phyloP scores from a whole-genome alignment of 2,113 vertebrate genomes.

The Melanerpes formicivorus region DNA sequence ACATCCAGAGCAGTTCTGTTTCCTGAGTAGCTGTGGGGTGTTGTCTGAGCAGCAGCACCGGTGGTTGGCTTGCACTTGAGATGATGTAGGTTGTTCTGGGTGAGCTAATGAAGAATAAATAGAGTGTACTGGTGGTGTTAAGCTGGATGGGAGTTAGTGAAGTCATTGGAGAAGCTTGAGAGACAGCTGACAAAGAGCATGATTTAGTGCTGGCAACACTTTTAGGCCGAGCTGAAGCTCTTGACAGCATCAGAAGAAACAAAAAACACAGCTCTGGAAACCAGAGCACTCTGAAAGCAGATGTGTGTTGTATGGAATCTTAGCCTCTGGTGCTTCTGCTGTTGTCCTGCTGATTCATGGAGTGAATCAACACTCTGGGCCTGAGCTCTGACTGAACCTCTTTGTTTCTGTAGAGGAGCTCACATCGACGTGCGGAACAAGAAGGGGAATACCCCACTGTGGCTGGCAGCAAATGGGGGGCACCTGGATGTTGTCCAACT shows the following conservation, averaged over 20 bases:
- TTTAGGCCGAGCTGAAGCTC: neutral
- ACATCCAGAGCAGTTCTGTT: neutral
- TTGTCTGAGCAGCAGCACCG: neutral
- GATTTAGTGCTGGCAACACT: neutral
- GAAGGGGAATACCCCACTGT: slow-evolving; percentile 98
- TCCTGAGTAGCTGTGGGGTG: neutral
- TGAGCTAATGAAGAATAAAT: neutral
- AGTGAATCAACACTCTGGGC: neutral
- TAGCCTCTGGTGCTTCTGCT: neutral
- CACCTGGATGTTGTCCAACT: slow-evolving; percentile 98
- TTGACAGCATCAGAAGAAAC: neutral
- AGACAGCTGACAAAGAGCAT: neutral
- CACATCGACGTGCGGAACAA: slow-evolving; percentile 99
- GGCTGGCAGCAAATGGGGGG: slow-evolving; percentile 97
- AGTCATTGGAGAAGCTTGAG: neutral
- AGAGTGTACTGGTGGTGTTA: neutral
- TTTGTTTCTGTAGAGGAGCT: slow-evolving; percentile 84
- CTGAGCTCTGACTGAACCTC: fast-evolving
- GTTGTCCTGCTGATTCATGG: neutral
- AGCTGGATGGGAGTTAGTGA: neutral
- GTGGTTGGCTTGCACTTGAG: neutral
- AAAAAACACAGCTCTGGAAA: fast-evolving
- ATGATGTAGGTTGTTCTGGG: neutral
- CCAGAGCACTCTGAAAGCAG: neutral
- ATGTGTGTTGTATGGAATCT: neutral